Percentiles rank a stretch among this genome's conserved stretches.
These are phyloP conservation scores for Gymnosoma rotundatum DNA, from an alignment of 2,888 invertebrate genomes.

Conservation along the genomic window DNA sequence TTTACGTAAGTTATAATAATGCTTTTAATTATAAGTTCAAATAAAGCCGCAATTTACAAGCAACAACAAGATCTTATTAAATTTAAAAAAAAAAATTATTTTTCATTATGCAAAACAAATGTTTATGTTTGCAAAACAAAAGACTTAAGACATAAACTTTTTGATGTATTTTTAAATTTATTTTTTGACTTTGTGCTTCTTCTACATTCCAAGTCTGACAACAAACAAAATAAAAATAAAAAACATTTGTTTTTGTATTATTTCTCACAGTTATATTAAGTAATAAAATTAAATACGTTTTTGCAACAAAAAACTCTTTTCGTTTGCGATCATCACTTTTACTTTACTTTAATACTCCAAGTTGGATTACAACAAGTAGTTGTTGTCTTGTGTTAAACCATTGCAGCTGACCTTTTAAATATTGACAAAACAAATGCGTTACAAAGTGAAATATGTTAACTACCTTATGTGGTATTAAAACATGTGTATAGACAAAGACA, in stretches of 20 bases:
- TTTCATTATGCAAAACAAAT: too few relatives aligned
- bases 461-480: conserved; percentile 63
- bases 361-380: conserved; percentile 5
- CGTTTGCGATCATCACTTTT: conserved; percentile 66
- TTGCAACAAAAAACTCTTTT: conserved; percentile 12
- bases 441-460: conserved; percentile 69
- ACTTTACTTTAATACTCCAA: conserved; percentile 58
- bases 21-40: too few relatives aligned
- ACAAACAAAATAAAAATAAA: conserved; percentile 13
- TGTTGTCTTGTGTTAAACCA: conserved; percentile 35
- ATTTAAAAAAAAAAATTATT: too few relatives aligned
- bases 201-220: conserved; percentile 13
- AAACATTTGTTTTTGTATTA: conserved; percentile 23
- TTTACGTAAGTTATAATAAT: too few relatives aligned
- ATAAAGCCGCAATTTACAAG: too few relatives aligned
- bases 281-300: conserved; percentile 51
- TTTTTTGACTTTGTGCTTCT: background rate
- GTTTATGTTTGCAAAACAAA: conserved; percentile 34
- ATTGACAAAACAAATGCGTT: conserved; percentile 70
- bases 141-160: conserved; percentile 40
- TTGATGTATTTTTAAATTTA: too few relatives aligned
- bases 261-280: conserved; percentile 66
- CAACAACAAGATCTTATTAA: too few relatives aligned
- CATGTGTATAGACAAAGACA: conserved; percentile 2
- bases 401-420: conserved; percentile 70